Conservation (phyloP, 1,140 invertebrate species). For the Procambarus clarkii region DNA sequence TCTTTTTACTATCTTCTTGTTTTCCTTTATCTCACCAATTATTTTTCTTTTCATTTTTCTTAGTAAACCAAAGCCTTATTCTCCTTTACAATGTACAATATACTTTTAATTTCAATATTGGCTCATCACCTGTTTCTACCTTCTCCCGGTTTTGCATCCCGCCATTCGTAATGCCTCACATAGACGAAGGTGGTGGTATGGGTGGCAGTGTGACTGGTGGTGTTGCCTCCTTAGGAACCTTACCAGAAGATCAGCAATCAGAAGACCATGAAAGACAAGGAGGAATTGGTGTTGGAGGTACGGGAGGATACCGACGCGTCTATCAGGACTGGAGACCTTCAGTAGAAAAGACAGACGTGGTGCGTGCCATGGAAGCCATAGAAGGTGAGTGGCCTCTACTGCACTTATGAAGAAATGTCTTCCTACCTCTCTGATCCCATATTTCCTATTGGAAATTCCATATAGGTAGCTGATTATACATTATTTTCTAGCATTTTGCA, state of each 20-base stretch:
- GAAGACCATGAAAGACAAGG: slow-evolving; percentile 26
- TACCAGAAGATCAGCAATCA: slow-evolving; percentile 59
- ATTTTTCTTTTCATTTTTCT: background rate
- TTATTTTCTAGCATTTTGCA: too few species aligned
- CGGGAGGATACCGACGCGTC: slow-evolving; percentile 79
- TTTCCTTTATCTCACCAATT: background rate
- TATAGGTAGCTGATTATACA: too few species aligned
- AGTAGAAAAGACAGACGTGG: slow-evolving; percentile 88
- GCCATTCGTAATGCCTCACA: background rate
- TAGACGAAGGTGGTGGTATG: slow-evolving; percentile 34
- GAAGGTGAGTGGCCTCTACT: slow-evolving; percentile 80
- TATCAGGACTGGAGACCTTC: slow-evolving; percentile 88
- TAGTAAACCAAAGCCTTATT: background rate
- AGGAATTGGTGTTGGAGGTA: slow-evolving; percentile 1
- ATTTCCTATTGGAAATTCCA: too few species aligned
- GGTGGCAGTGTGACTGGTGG: background rate
- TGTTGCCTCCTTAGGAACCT: slow-evolving; percentile 60
- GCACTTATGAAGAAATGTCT: background rate
- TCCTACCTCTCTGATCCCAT: too few species aligned
- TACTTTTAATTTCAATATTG: background rate
- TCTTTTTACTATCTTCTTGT: background rate
- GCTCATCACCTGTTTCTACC: background rate
- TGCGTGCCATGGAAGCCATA: slow-evolving; percentile 89
- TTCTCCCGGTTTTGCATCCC: background rate
- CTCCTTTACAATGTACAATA: background rate